Evolutionary conservation across 1,140 invertebrate genomes (phyloP), one percentile per base, ranked within the genome.

Genomic region (Heliconius nattereri): DNA sequence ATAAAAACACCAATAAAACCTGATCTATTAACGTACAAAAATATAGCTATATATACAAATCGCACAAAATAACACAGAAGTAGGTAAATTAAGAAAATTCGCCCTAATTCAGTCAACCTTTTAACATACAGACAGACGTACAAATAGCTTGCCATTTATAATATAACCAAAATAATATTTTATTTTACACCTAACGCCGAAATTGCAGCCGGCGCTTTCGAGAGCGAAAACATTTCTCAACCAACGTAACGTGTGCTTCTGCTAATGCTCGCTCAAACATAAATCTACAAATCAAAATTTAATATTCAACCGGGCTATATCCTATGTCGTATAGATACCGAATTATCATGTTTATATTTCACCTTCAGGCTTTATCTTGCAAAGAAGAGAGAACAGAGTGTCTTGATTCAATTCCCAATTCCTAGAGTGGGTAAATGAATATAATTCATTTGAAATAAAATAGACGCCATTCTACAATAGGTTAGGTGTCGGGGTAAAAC

Each of bases 281-380:
- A 80, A 78, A 80, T 78, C 78, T 80, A 77, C 76, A 79, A 83
- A 83, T 83, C 81, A 83, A 81, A 81, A 77, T 81, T 81, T 78
- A 81, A 81, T 81, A 81, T 81, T 73, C 60, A 66, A 66, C 60
- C 16, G 5, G 8, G 60, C 29, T 29, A 13, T 66, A 66, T 29
- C 60, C 60, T 66, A 66, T 5, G 60, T 29, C 11, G 6, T 29
- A 66, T 29, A 29, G 23, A 29, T 66, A 26, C 60, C 26, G 60
- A 29, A 29, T 29, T 11, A 66, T 66, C 19, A 75, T 13, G 52
- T n/a, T 35, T 35, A n/a, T 37, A 20, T 35, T 72, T 20, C 6
- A 23, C n/a, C 23, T 57, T 23, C 19, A 57, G 8, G 3, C 0
- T 57, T 23, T 57, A 3, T 52, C 19, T 16, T 6, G 19, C 49